These are phyloP conservation scores for Pempheris klunzingeri DNA, from an alignment of 2,797 vertebrate genomes.

Conservation along the genomic window DNA sequence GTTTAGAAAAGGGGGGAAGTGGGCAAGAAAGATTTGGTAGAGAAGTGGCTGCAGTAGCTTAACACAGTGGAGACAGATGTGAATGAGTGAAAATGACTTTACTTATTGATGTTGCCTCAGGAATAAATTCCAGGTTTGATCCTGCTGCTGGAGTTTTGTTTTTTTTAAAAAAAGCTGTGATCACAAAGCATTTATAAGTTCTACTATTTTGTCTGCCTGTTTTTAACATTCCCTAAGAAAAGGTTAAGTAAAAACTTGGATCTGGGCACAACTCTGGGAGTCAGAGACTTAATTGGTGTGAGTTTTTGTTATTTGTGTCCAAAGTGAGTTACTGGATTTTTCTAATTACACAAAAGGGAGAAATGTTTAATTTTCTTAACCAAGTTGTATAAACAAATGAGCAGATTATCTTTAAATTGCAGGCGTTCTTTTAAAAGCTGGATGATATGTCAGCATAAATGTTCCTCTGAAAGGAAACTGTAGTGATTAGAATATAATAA, in stretches of 20 bases:
- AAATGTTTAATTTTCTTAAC: too few relatives aligned
- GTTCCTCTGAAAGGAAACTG: not conserved
- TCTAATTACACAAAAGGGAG: too few relatives aligned
- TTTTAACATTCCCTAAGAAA: not conserved
- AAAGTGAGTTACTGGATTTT: too few relatives aligned
- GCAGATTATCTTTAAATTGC: not conserved
- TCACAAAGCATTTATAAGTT: not conserved
- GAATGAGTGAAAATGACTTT: not conserved
- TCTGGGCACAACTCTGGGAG: not conserved
- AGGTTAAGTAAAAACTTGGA: not conserved
- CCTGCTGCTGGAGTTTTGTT: not conserved
- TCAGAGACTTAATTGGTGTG: not conserved
- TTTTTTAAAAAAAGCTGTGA: constrained; percentile 10
- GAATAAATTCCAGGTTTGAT: not conserved
- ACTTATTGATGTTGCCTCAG: not conserved
- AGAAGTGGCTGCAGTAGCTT: not conserved
- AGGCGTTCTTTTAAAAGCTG: not conserved
- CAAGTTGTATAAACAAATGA: not conserved
- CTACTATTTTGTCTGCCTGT: not conserved
- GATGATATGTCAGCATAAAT: not conserved
- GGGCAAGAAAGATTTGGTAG: not conserved
- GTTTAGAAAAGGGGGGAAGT: not conserved
- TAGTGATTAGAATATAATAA: not conserved
- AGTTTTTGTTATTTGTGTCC: not conserved
- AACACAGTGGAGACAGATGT: not conserved